Evolutionary conservation across 2,797 vertebrate genomes (phyloP).

Genomic region (Morus bassanus): DNA sequence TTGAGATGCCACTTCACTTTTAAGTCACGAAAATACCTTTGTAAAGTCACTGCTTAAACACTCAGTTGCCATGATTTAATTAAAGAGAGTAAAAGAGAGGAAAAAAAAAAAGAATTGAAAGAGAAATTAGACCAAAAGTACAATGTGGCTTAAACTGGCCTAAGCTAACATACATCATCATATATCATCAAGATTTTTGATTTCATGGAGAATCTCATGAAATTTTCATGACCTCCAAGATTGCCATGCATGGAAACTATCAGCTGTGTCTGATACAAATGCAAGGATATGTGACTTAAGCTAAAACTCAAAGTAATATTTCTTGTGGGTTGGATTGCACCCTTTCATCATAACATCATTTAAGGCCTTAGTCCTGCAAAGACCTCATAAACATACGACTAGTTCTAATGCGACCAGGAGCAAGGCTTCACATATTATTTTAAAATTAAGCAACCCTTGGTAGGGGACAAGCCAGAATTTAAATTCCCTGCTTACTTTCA

Average conservation of each 20-base stretch:
- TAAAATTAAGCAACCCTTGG: background rate
- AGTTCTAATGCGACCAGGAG: background rate
- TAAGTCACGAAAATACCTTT: background rate
- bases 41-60: background rate
- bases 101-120: background rate
- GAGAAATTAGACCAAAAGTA: background rate
- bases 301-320: background rate
- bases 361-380: background rate
- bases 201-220: background rate
- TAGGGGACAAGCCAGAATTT: background rate
- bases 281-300: background rate
- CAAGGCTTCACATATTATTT: background rate
- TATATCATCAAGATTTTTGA: background rate
- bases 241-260: background rate
- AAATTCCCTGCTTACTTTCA: background rate
- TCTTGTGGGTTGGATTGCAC: background rate
- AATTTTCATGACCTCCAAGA: background rate
- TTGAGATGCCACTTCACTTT: background rate
- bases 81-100: background rate
- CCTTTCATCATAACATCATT: background rate
- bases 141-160: background rate
- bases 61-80: background rate
- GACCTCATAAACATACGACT: background rate
- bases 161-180: background rate
- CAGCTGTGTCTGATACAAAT: background rate